Evolutionary conservation across 1,140 invertebrate genomes (phyloP).

Genomic region (Chrysomallon squamiferum): DNA sequence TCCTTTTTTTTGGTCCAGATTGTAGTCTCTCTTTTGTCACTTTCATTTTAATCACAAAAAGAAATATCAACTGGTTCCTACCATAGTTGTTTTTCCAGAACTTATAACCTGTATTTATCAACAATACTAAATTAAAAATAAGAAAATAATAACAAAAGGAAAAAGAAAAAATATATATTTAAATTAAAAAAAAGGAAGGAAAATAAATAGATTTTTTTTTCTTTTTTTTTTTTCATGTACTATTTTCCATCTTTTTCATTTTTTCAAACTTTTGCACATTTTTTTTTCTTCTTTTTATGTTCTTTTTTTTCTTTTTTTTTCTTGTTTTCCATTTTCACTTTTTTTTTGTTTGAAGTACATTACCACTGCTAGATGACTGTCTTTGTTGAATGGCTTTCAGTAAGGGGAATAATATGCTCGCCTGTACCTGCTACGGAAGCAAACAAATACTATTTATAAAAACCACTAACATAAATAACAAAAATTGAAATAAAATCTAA

Average conservation of each 20-base stretch:
- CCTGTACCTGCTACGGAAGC: slow-evolving; percentile 30
- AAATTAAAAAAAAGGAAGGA: too few relatives aligned
- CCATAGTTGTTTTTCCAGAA: too few relatives aligned
- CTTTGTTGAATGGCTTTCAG: slow-evolving; percentile 10
- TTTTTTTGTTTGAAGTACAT: slow-evolving; percentile 3
- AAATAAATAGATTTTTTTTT: neutral
- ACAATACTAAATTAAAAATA: too few relatives aligned
- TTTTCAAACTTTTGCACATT: neutral
- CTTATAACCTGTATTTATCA: neutral
- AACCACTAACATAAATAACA: neutral
- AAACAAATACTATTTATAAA: slow-evolving; percentile 5
- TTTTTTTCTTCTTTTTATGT: slow-evolving; percentile 6
- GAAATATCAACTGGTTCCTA: too few relatives aligned
- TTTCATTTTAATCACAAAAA: too few relatives aligned
- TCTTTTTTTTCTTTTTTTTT: neutral
- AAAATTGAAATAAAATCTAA: neutral
- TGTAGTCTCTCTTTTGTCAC: too few relatives aligned
- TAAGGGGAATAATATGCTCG: slow-evolving; percentile 28
- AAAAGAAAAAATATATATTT: too few relatives aligned
- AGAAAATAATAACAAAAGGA: neutral
- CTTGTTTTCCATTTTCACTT: slow-evolving; percentile 2
- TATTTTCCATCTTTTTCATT: neutral
- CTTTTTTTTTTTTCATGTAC: slow-evolving; percentile 3
- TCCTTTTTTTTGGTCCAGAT: too few relatives aligned
- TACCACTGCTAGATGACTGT: neutral